Evolutionary conservation across 1,140 invertebrate genomes (phyloP).

Genomic region (Heterodera carotae): DNA sequence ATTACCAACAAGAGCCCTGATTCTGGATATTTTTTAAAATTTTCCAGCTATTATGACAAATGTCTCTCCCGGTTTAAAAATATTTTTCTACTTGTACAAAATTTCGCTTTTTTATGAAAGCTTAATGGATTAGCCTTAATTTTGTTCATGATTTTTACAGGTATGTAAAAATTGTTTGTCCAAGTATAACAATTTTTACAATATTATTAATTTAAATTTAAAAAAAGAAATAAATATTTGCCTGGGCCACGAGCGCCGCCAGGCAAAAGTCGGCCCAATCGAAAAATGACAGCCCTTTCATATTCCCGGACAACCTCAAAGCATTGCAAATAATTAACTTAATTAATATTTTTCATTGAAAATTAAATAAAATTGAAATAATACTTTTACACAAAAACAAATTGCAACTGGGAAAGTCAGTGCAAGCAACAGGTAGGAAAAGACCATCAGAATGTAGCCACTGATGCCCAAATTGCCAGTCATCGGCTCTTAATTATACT

Average conservation of each 20-base stretch:
- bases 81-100: no score
- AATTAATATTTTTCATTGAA: not conserved
- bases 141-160: no score
- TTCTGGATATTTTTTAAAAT: no score
- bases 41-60: no score
- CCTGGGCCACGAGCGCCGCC: slow-evolving; percentile 85
- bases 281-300: slow-evolving; percentile 76
- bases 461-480: slow-evolving; percentile 29
- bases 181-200: no score
- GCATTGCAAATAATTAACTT: not conserved
- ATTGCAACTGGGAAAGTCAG: slow-evolving; percentile 90
- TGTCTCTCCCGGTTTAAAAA: no score
- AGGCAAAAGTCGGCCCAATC: slow-evolving; percentile 79
- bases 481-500: slow-evolving; percentile 37
- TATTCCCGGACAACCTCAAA: slow-evolving; percentile 70
- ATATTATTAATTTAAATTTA: slow-evolving; percentile 3
- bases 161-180: no score
- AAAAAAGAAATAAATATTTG: slow-evolving; percentile 22
- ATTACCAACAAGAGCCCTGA: no score
- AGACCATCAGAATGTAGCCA: slow-evolving; percentile 30
- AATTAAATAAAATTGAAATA: no score
- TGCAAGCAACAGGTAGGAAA: slow-evolving; percentile 75
- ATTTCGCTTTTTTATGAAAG: no score
- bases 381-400: slow-evolving; percentile 92
- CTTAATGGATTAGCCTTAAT: no score